A percentile compares a stretch with the other conserved stretches of the same genome.
Evolutionary conservation across 30 jellyfish, hydroid and myxozoan genomes (phyloP).

Genomic region (Pseudorhiza aurosa): DNA sequence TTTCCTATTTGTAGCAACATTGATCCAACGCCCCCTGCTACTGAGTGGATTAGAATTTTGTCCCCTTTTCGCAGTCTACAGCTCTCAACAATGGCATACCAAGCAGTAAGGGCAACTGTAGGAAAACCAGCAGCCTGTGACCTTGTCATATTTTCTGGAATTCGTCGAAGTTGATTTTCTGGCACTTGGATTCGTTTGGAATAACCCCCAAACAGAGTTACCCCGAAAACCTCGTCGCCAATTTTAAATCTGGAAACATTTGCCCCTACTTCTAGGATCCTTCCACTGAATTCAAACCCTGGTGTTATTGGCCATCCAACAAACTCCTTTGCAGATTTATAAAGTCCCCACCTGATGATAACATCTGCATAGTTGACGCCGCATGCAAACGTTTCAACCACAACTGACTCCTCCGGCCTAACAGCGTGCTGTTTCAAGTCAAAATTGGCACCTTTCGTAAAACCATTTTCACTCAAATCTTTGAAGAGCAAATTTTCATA

Average conservation of each 20-base stretch:
- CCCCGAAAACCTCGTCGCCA: slow-evolving; percentile 91
- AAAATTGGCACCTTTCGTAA: slow-evolving; percentile 77
- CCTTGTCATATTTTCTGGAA: slow-evolving; percentile 67
- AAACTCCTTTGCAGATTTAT: slow-evolving; percentile 75
- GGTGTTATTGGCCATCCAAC: slow-evolving; percentile 99
- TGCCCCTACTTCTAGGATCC: slow-evolving; percentile 63
- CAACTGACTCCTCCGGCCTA: slow-evolving; percentile 38
- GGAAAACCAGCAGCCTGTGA: slow-evolving; percentile 89
- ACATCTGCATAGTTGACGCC: slow-evolving; percentile 91
- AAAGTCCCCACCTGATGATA: slow-evolving; percentile 79
- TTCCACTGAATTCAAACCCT: slow-evolving; percentile 95
- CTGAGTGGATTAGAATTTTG: slow-evolving; percentile 80
- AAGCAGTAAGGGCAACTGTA: slow-evolving; percentile 87
- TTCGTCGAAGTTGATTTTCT: slow-evolving; percentile 53
- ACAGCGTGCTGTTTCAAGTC: slow-evolving; percentile 39
- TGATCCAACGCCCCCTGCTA: slow-evolving; percentile 96
- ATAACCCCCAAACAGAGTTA: slow-evolving; percentile 84
- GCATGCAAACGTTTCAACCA: slow-evolving; percentile 70
- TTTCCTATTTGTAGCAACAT: slow-evolving; percentile 90
- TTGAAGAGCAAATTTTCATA: slow-evolving; percentile 64
- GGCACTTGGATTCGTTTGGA: slow-evolving; percentile 73
- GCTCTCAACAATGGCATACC: slow-evolving; percentile 88
- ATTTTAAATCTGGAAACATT: slow-evolving; percentile 64
- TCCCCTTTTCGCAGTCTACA: slow-evolving; percentile 84
- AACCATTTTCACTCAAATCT: slow-evolving; percentile 56